Conservation (phyloP, 2,113 vertebrate species). For the Poicephalus gulielmi region DNA sequence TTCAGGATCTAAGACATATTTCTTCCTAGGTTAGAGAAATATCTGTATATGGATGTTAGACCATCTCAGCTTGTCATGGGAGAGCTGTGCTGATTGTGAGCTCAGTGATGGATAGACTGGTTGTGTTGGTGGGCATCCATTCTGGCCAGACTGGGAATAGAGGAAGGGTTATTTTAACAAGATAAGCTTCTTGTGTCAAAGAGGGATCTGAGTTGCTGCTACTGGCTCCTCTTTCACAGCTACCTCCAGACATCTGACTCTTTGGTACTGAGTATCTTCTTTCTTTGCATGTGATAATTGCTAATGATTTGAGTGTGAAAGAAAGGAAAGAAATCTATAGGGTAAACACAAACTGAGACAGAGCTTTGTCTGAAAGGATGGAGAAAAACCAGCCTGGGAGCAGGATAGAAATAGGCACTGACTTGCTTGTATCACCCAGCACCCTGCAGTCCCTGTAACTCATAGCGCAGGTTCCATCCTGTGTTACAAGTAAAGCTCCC, state of each 20-base stretch:
- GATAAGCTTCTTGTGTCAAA: background rate
- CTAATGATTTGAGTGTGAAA: background rate
- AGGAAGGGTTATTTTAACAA: background rate
- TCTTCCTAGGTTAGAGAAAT: background rate
- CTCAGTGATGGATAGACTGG: background rate
- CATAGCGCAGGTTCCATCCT: background rate
- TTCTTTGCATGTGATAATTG: slow-evolving; percentile 3
- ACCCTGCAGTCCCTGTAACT: background rate
- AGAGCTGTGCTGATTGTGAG: background rate
- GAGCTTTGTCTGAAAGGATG: background rate
- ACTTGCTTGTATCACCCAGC: background rate
- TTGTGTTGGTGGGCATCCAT: background rate
- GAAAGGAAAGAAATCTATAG: background rate
- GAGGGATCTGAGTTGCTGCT: background rate
- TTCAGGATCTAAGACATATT: background rate
- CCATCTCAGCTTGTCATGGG: background rate
- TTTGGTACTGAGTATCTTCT: background rate
- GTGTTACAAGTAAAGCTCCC: background rate
- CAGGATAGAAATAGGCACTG: background rate
- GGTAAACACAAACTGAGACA: background rate
- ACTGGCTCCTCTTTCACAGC: background rate
- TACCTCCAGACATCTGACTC: background rate
- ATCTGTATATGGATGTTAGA: background rate
- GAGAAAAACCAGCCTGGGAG: background rate
- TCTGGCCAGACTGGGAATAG: background rate